Conservation (phyloP, 2,113 vertebrate species). For the Ophiodon elongatus region DNA sequence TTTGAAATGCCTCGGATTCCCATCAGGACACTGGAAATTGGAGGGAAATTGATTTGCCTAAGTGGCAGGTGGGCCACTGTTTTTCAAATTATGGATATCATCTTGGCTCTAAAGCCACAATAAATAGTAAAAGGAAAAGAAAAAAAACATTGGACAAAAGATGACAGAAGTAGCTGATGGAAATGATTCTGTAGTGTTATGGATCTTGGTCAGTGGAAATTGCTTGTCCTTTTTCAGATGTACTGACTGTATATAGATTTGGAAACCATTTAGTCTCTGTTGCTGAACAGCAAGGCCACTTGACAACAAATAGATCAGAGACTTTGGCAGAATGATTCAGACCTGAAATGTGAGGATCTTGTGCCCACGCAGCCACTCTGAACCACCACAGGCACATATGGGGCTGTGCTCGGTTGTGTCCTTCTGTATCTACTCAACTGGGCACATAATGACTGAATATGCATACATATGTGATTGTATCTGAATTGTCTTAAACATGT, state of each 20-base stretch:
- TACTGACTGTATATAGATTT: slow-evolving; percentile 16
- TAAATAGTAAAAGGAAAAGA: neutral
- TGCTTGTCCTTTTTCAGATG: slow-evolving; percentile 23
- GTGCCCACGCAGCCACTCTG: slow-evolving; percentile 61
- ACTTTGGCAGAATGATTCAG: slow-evolving; percentile 54
- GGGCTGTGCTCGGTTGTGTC: slow-evolving; percentile 26
- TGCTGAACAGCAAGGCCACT: slow-evolving; percentile 43
- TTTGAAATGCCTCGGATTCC: slow-evolving; percentile 2
- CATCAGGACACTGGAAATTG: slow-evolving; percentile 15
- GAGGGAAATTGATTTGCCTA: slow-evolving; percentile 37
- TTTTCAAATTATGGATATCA: slow-evolving; percentile 32
- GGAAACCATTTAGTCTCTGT: slow-evolving; percentile 26
- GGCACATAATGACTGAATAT: neutral
- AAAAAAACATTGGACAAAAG: neutral
- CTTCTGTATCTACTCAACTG: slow-evolving; percentile 15
- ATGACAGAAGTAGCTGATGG: neutral
- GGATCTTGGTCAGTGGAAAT: slow-evolving; percentile 36
- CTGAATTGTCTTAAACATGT: neutral
- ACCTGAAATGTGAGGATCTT: slow-evolving; percentile 52
- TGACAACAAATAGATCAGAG: slow-evolving; percentile 49
- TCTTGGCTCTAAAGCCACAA: neutral
- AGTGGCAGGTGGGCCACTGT: neutral
- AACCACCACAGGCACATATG: slow-evolving; percentile 40
- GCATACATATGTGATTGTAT: neutral
- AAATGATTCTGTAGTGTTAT: neutral